Evolutionary conservation across 1,140 invertebrate genomes (phyloP).

Genomic region (Drosophila seguyi): DNA sequence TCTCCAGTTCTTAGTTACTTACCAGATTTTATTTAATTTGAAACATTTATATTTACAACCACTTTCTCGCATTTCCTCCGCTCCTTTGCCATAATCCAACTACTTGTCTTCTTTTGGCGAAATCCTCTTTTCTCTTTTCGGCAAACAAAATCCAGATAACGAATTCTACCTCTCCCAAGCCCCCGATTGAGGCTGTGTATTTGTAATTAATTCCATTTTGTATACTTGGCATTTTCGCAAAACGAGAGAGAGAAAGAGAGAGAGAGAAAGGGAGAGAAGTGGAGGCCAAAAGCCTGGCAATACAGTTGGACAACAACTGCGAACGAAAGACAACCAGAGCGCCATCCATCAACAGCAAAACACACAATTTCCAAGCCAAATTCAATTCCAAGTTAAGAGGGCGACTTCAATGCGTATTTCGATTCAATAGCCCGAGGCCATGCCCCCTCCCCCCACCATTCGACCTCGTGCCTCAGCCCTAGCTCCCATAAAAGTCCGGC

Average conservation of each 20-base stretch:
- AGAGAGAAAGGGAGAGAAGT: background rate
- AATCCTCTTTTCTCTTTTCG: conserved; percentile 25
- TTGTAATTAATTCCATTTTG: conserved; percentile 50
- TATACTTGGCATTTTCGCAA: conserved; percentile 32
- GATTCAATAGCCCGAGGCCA: conserved; percentile 65
- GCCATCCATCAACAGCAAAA: conserved; percentile 48
- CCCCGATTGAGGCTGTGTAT: conserved; percentile 17
- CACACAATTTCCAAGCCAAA: conserved; percentile 54
- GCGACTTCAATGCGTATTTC: conserved; percentile 70
- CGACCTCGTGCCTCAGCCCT: background rate
- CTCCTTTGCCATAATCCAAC: conserved; percentile 14
- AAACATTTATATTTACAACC: background rate
- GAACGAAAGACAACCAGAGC: conserved; percentile 4
- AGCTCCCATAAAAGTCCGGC: conserved; percentile 3
- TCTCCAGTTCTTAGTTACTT: background rate
- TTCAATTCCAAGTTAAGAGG: conserved; percentile 38
- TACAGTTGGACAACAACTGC: conserved; percentile 23
- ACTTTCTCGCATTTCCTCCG: background rate
- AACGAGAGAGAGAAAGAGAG: background rate
- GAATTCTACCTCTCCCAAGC: conserved; percentile 9
- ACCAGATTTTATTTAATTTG: background rate
- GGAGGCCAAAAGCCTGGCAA: background rate
- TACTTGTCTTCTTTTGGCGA: conserved; percentile 15
- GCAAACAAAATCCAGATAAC: conserved; percentile 31
- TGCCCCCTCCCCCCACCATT: background rate